Evolutionary conservation across 2,113 vertebrate genomes (phyloP), one percentile per base, ranked within the genome.

Genomic region (Crotalus helleri): DNA sequence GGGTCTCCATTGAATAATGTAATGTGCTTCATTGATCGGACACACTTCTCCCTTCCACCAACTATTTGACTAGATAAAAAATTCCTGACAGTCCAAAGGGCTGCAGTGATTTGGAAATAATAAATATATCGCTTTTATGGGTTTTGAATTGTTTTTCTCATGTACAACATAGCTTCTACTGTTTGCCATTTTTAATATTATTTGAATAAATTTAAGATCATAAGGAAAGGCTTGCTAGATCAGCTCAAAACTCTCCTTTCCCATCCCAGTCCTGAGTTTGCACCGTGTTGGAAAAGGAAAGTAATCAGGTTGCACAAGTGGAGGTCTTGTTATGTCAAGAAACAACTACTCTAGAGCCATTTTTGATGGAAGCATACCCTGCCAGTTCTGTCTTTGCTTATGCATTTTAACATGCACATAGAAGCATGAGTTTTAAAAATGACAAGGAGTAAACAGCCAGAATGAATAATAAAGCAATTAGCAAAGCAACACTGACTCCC

Each of bases 381-480:
- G 23, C 7, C 53, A 54, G n/a, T 85, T 86, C 39, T 54, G 81
- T 59, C 13, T 23, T 81, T 64, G n/a, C 46, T 54, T 53, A 54
- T 64, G 86, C 74, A 86, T 57, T 92, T 57, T 92, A 54, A 88
- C 91, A 19, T 57, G 49, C 15, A 85, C 44, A 46, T 39, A 11
- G 33, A 57, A 92, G 46, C 74, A 86, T 19, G n/a, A 90, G 5
- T 87, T n/a, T 90, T n/a, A 49, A 85, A 85, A 54, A 93, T 64
- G 81, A 90, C 81, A 87, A 54, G 29, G 46, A 54, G 46, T 90
- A 58, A 64, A 90, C 61, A 90, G 15, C 81, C 17, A 64, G 57
- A 90, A 59, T 93, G 92, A 93, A 90, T 93, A 93, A 93, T 93
- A 81, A 86, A 90, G 88, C 88, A 93, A 90, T 93, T 93, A 87